phyloP scores from a whole-genome alignment of 2,888 invertebrate species.

The Macrosiphum euphorbiae region DNA sequence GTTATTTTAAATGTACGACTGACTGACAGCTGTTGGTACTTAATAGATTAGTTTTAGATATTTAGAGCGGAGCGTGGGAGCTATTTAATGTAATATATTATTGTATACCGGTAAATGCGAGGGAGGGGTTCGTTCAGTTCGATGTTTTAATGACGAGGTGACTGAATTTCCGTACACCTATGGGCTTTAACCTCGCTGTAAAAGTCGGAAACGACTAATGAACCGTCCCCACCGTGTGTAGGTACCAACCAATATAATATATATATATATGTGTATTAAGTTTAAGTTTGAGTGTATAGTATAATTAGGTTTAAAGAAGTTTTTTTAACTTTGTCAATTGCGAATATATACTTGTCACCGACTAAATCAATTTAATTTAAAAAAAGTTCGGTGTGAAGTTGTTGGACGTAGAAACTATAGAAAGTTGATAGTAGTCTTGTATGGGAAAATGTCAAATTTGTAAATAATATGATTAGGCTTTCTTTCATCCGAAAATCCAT shows the following conservation, averaged over 20 bases:
- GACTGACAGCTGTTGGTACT: conserved; percentile 12
- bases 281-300: not conserved
- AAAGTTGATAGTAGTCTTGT: not conserved
- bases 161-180: not conserved
- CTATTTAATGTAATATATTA: not conserved
- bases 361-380: not conserved
- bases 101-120: not conserved
- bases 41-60: conserved; percentile 5
- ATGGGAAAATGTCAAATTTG: conserved; percentile 8
- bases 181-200: not conserved
- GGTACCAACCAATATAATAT: too few species aligned
- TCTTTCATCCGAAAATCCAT: not conserved
- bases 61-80: conserved; percentile 1
- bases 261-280: not conserved
- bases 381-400: conserved; percentile 35
- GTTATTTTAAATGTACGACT: not conserved
- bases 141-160: not conserved
- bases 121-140: not conserved
- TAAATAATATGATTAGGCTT: conserved; percentile 35
- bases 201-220: not conserved
- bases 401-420: not conserved
- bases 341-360: not conserved
- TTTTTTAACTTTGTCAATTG: conserved; percentile 31
- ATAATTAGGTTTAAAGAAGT: conserved; percentile 11
- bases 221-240: not conserved